Conservation (phyloP, 1,140 invertebrate species). For the Ceratoteleas bidentatus region DNA sequence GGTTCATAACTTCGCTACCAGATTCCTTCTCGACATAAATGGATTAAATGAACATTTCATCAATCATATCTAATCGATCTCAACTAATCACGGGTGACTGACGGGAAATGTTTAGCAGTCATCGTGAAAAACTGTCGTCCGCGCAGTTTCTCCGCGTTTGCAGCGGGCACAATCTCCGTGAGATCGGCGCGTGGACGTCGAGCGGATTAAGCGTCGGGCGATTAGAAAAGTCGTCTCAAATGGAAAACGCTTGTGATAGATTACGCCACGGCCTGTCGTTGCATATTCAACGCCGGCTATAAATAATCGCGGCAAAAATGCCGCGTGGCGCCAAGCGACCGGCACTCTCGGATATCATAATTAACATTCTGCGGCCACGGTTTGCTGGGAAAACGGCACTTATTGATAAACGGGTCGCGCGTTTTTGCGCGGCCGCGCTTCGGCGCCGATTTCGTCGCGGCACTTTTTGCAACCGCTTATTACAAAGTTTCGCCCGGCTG, state of each 20-base stretch:
- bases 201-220: conserved; percentile 37
- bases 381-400: conserved; percentile 52
- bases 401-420: conserved; percentile 49
- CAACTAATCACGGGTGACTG: too few species aligned
- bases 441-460: conserved; percentile 14
- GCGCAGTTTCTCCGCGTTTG: too few species aligned
- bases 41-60: too few species aligned
- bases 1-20: too few species aligned
- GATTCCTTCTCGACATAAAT: too few species aligned
- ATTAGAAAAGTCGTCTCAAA: conserved; percentile 56
- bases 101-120: too few species aligned
- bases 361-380: conserved; percentile 51
- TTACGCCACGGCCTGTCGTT: conserved; percentile 57
- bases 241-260: conserved; percentile 61
- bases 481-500: conserved; percentile 29
- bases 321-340: conserved; percentile 59
- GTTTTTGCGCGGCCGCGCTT: conserved; percentile 46
- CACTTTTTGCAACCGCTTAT: conserved; percentile 25
- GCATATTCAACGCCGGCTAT: conserved; percentile 62
- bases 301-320: conserved; percentile 56
- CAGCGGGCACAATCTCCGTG: too few species aligned
- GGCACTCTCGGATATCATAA: conserved; percentile 56
- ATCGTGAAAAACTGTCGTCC: too few species aligned
- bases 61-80: too few species aligned
- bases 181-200: too few species aligned